Evolutionary conservation across 2,888 invertebrate species (phyloP), one percentile per base, ranked within the genome.

Genomic region (Ferrisia virgata): DNA sequence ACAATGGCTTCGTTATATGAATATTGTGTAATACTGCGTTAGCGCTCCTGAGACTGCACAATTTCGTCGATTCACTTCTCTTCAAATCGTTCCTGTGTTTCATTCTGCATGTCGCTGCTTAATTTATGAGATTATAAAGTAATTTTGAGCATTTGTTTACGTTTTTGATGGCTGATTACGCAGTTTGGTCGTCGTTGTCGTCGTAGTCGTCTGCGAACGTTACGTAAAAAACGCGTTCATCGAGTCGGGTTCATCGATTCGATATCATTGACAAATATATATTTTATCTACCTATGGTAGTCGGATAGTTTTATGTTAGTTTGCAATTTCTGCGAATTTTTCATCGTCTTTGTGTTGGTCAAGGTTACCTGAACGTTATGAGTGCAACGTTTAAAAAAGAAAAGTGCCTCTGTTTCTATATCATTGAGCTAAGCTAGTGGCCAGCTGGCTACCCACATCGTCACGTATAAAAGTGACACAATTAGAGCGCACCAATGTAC

Each of bases 91-190:
- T 64, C 64, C 64, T 28, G 28, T 53, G 22, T 18, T 53, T 13
- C 53, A 22, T 11, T 53, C 47, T 47, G 25, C 25, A 18, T 18
- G 69, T 15, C 69, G n/a, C n/a, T 13, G 36, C 36, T 28, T 36
- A 76, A 76, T 76, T 76, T 36, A 76, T 76, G 33, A 36, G 72
- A 76, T 76, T 76, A 76, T 36, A 76, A 76, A 76, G 72, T 36
- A 76, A 76, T 76, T 76, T 76, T 76, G 72, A 76, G 13, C 28
- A 22, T 76, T 76, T 76, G 72, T 76, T 76, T 76, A 76, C 36
- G 72, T 28, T 58, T 69, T 76, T 76, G 72, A 36, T 76, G 33
- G 36, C 72, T 64, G 28, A 64, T 64, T 64, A 64, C 28, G 28
- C 64, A 13, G 31, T 18, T 1, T 31, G 36, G 36, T 36, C 36